Base-by-base conservation (phyloP, 1,140 invertebrate species). In the Tetragnatha versicolor region DNA sequence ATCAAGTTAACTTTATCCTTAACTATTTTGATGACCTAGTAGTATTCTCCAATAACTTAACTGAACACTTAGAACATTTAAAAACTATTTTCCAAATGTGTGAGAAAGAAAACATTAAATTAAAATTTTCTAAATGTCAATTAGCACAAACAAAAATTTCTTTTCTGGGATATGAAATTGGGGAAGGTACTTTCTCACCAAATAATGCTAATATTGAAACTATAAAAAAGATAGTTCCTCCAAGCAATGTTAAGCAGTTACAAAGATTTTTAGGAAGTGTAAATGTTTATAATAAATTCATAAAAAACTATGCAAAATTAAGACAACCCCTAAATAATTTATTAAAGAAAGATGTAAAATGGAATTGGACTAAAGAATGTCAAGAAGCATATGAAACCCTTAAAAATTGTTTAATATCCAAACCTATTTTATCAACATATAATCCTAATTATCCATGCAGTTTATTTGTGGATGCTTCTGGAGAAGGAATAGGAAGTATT, bases 401-500 rank as follows among this genome's bases (percentile, higher is more conserved):
- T 2, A 87, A 87, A 82, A n/a, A 75, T 10, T 53, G 60, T 10
- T 39, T 84, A 45, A 82, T 81, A 10, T n/a, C 31, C 2, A 53
- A 82, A 68, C 76, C 81, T 29, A 84, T 84, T 58, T 79, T 80
- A 27, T 7, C 84, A 10, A 81, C 82, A 0, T 85, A 83, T 2
- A 27, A 79, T 22, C 72, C 77, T 37, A 58, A 76, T 10, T 81
- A 81, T n/a, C 12, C 1, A 63, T 49, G 31, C 29, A 20, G 42
- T 39, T 6, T 61, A n/a, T 55, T 42, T 39, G 51, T 70, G 66
- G 79, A 81, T 60, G 87, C 88, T 14, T 86, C 84, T 45, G 65
- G 83, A 2, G 85, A 85, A 82, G 88, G 86, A 14, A 80, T 89
- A 3, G 88, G 88, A 0, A 85, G 84, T 4, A 84, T 88, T 17